Conservation (phyloP, 2,797 vertebrate genomes). For the Iguana delicatissima region DNA sequence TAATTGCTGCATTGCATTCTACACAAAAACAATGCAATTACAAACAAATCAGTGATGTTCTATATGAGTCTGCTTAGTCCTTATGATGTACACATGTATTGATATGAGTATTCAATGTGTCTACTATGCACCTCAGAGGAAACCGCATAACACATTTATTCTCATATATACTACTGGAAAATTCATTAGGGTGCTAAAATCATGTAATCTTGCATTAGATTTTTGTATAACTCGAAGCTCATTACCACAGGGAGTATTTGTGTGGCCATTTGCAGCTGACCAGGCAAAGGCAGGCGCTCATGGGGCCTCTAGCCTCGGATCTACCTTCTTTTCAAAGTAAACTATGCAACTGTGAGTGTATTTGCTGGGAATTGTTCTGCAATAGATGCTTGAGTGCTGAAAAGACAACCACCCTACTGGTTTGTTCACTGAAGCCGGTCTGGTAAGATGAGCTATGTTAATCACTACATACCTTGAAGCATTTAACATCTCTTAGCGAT, state of each 20-base stretch:
- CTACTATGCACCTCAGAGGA: neutral
- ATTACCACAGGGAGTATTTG: neutral
- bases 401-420: neutral
- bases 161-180: neutral
- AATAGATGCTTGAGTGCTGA: neutral
- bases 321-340: neutral
- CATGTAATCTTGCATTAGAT: neutral
- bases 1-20: neutral
- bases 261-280: slow-evolving; percentile 1
- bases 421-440: neutral
- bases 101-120: neutral
- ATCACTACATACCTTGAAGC: neutral
- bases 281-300: neutral
- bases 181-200: neutral
- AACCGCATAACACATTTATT: neutral
- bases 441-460: neutral
- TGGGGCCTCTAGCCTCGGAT: neutral
- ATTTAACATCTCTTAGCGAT: neutral
- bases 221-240: neutral
- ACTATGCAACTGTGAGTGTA: neutral
- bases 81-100: neutral
- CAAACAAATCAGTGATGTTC: neutral
- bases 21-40: neutral
- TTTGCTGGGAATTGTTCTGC: neutral
- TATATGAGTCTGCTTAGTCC: neutral